Conservation (phyloP, 23 tunicate genomes). For the Oikopleura albicans region DNA sequence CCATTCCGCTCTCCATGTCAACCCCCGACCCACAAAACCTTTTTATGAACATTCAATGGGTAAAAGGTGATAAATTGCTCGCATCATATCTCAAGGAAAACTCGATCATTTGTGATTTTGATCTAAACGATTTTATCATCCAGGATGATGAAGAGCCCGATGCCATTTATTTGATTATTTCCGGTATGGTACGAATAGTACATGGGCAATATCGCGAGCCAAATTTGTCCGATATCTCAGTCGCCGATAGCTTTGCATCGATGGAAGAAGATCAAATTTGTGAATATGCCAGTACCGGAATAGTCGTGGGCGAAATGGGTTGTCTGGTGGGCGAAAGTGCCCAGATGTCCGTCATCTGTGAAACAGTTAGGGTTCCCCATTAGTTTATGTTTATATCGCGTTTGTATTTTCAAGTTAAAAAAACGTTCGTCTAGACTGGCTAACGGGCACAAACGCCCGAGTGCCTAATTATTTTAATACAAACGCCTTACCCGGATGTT, state of each 20-base stretch:
- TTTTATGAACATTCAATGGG: background rate
- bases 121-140: background rate
- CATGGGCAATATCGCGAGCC: background rate
- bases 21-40: constrained; percentile 9
- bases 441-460: no score
- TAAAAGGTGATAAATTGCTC: background rate
- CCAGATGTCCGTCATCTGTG: background rate
- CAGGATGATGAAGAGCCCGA: constrained; percentile 17
- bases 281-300: background rate
- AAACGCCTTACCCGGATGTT: no score
- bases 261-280: background rate
- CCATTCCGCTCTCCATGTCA: background rate
- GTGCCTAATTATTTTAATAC: no score
- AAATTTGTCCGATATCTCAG: background rate
- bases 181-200: background rate
- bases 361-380: no score
- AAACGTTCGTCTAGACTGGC: no score
- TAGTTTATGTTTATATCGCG: no score
- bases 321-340: background rate
- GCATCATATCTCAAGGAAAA: background rate
- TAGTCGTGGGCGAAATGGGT: constrained; percentile 11
- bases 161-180: background rate
- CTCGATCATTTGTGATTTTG: background rate
- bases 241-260: no score
- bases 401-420: no score